A percentile compares a stretch with the other conserved stretches of the same genome.
phyloP scores from a whole-genome alignment of 2,888 invertebrate species.

The Chrysopilus asiliformis region DNA sequence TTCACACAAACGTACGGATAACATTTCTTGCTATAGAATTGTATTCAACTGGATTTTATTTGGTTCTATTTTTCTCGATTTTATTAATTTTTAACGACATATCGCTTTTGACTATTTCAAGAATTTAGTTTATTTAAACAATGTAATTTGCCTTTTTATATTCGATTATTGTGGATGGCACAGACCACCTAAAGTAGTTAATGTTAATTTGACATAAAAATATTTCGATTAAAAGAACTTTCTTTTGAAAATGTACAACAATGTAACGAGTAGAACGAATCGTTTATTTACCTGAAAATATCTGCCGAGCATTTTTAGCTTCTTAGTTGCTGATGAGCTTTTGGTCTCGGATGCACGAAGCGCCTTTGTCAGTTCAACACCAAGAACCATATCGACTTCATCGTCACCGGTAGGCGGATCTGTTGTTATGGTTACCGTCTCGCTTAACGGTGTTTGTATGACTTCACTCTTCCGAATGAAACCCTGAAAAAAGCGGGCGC shows the following conservation, averaged over 20 bases:
- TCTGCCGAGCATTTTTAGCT: constrained; percentile 47
- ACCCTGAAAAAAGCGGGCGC: constrained; percentile 18
- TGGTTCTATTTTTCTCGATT: too few species aligned
- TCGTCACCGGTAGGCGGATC: constrained; percentile 16
- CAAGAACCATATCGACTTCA: constrained; percentile 32
- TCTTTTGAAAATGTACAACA: neutral
- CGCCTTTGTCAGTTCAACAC: constrained; percentile 33
- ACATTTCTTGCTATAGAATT: too few species aligned
- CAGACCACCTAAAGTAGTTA: constrained; percentile 11
- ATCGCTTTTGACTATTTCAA: too few species aligned
- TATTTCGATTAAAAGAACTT: too few species aligned
- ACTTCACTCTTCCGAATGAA: constrained; percentile 12
- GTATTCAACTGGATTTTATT: too few species aligned
- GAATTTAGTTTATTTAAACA: too few species aligned
- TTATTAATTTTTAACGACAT: too few species aligned
- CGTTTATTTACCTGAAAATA: constrained; percentile 46
- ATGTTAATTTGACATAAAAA: too few species aligned
- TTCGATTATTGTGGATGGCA: constrained; percentile 15
- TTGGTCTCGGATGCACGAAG: constrained; percentile 28
- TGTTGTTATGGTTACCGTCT: constrained; percentile 14
- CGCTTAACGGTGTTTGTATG: constrained; percentile 15
- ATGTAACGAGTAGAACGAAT: neutral
- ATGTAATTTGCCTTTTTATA: too few species aligned
- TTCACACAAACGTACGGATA: too few species aligned
- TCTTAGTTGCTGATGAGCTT: constrained; percentile 37